phyloP scores from a whole-genome alignment of 2,113 vertebrate genomes.

The Perca fluviatilis region DNA sequence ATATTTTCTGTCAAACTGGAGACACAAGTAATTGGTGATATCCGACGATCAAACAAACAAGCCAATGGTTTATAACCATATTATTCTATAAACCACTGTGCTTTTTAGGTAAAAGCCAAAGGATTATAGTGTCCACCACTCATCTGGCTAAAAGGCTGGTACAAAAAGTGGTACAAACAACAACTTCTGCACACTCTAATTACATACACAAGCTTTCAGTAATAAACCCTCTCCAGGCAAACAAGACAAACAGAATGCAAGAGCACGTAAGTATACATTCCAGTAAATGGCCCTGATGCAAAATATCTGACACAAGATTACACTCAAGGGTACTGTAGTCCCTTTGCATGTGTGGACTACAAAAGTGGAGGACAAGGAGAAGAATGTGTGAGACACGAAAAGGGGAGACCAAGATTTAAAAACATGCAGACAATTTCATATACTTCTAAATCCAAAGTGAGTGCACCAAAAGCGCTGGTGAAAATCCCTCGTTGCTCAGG shows the following conservation, averaged over 20 bases:
- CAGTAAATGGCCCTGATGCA: constrained; percentile 8
- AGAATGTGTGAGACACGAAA: not conserved
- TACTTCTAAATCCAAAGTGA: not conserved
- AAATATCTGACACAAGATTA: constrained; percentile 12
- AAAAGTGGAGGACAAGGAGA: not conserved
- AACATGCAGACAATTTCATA: not conserved
- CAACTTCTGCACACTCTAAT: not conserved
- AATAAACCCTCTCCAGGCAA: not conserved
- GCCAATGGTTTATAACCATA: not conserved
- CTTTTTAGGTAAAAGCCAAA: not conserved
- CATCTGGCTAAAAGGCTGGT: not conserved
- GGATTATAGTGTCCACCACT: not conserved
- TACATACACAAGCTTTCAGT: not conserved
- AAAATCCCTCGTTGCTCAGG: too few relatives aligned
- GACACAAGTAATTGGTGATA: not conserved
- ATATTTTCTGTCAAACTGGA: not conserved
- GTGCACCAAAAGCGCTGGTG: not conserved
- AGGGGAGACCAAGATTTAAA: not conserved
- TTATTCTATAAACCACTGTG: not conserved
- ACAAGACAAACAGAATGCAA: not conserved
- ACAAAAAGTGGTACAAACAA: not conserved
- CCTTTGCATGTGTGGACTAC: not conserved
- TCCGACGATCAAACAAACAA: not conserved
- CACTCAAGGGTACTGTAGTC: not conserved
- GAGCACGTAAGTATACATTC: not conserved